These are phyloP conservation scores for Hydra vulgaris DNA, from an alignment of 30 jellyfish, hydroid and myxozoan genomes.

Conservation along the genomic window DNA sequence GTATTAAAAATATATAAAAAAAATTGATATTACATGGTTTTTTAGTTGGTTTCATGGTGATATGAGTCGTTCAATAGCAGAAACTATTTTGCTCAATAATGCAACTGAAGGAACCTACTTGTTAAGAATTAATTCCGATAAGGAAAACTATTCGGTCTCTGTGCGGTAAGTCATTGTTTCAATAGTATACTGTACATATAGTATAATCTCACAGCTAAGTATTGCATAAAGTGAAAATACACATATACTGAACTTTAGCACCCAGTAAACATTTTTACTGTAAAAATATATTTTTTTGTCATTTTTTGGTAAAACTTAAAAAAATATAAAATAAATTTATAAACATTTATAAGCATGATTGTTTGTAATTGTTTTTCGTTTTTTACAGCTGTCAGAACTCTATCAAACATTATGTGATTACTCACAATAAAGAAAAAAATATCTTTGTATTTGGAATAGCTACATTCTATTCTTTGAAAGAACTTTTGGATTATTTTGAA, in stretches of 20 bases:
- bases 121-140: slow-evolving; percentile 38
- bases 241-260: no score
- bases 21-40: no score
- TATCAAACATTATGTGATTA: slow-evolving; percentile 64
- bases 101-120: slow-evolving; percentile 82
- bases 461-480: slow-evolving; percentile 48
- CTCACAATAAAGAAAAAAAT: slow-evolving; percentile 23
- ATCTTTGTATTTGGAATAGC: slow-evolving; percentile 75
- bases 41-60: slow-evolving; percentile 49
- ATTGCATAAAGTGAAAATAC: no score
- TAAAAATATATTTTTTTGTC: no score
- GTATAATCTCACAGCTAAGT: no score
- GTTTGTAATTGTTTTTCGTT: no score
- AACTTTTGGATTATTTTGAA: slow-evolving; percentile 64
- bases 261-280: no score
- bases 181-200: no score
- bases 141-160: slow-evolving; percentile 61
- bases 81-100: slow-evolving; percentile 57
- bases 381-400: slow-evolving; percentile 52
- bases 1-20: no score
- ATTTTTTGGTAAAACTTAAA: no score
- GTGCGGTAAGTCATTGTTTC: slow-evolving; percentile 60
- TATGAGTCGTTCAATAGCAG: slow-evolving; percentile 74
- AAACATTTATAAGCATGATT: no score
- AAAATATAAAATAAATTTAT: no score